Evolutionary conservation across 2,797 vertebrate genomes (phyloP).

Genomic region (Siniperca obscura): DNA sequence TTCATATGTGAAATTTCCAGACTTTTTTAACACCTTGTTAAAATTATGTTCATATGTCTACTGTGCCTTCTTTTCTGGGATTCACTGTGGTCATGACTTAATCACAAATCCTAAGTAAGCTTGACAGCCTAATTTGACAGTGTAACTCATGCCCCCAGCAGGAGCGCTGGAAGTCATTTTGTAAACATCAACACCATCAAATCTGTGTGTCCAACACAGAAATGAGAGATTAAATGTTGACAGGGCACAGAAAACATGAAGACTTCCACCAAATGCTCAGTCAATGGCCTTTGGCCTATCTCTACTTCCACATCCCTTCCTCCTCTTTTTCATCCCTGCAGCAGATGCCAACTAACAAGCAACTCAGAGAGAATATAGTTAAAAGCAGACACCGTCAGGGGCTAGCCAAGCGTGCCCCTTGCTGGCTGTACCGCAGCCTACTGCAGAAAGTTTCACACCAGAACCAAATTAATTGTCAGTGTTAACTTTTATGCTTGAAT

Average conservation of each 20-base stretch:
- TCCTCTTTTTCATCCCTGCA: conserved; percentile 40
- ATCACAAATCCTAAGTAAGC: conserved; percentile 64
- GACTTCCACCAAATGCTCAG: conserved; percentile 46
- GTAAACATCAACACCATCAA: conserved; percentile 61
- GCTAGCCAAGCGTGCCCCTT: conserved; percentile 50
- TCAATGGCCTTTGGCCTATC: conserved; percentile 59
- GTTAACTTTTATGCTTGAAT: conserved; percentile 64
- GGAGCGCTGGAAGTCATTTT: conserved; percentile 48
- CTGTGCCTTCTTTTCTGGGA: conserved; percentile 40
- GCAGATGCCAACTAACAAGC: conserved; percentile 72
- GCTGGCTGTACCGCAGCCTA: conserved; percentile 36
- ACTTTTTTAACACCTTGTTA: conserved; percentile 40
- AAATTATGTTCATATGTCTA: conserved; percentile 27
- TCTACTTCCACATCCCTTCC: conserved; percentile 35
- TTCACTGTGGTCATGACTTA: conserved; percentile 44
- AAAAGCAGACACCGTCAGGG: conserved; percentile 49
- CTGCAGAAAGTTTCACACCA: conserved; percentile 53
- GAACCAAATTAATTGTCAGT: conserved; percentile 61
- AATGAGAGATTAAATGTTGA: conserved; percentile 61
- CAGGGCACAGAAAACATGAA: conserved; percentile 44
- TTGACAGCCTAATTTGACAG: conserved; percentile 67
- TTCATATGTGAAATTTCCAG: conserved; percentile 19
- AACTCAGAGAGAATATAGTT: conserved; percentile 50
- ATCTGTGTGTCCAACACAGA: conserved; percentile 54
- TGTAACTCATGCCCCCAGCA: conserved; percentile 46